phyloP scores from a whole-genome alignment of 2,113 vertebrate genomes.

The Rhynchomys soricoides region DNA sequence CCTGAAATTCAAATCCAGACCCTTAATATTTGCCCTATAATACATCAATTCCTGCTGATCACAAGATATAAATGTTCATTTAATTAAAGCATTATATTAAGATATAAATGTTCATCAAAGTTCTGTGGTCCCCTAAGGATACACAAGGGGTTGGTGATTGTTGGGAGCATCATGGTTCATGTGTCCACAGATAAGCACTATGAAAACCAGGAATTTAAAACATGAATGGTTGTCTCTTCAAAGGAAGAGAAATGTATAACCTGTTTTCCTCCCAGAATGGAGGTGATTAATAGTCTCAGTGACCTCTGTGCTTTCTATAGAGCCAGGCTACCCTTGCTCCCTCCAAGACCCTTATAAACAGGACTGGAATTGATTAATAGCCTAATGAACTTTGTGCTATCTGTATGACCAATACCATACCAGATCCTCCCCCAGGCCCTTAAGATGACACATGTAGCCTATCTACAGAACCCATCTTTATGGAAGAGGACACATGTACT shows the following conservation, averaged over 20 bases:
- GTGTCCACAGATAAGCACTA: neutral
- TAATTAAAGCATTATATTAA: neutral
- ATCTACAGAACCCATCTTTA: neutral
- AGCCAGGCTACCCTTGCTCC: neutral
- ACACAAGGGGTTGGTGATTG: neutral
- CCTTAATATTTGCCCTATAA: neutral
- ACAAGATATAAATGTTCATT: neutral
- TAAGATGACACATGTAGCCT: neutral
- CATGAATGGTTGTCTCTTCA: neutral
- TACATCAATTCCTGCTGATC: neutral
- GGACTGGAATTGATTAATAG: neutral
- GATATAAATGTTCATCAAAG: neutral
- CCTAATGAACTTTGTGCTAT: neutral
- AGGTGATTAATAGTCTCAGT: neutral
- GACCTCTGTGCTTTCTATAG: neutral
- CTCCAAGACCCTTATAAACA: neutral
- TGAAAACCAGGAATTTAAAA: neutral
- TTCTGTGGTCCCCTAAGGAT: neutral
- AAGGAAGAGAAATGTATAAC: neutral
- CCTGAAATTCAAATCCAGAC: neutral
- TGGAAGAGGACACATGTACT: neutral
- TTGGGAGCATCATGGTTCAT: neutral
- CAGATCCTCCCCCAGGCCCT: neutral
- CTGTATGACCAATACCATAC: neutral
- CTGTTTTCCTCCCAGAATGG: neutral